These are phyloP conservation scores for Sussaba pulchella DNA, from an alignment of 2,888 invertebrate species.

Conservation along the genomic window DNA sequence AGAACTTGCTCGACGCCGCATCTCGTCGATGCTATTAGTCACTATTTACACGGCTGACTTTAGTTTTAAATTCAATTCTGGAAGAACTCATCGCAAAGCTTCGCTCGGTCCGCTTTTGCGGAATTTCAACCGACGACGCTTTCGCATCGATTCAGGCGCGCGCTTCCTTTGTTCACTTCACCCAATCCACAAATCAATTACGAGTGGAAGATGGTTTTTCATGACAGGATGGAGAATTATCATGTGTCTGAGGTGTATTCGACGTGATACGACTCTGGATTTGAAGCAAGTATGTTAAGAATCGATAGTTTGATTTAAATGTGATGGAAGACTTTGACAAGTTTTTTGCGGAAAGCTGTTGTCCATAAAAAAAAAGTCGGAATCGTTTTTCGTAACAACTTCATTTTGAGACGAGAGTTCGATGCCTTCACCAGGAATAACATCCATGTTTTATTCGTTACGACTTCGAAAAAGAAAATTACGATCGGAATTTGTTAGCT, in stretches of 20 bases:
- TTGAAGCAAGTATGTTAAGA: not conserved
- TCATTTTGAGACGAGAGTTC: too few relatives aligned
- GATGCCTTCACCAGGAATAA: too few relatives aligned
- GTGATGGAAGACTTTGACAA: too few relatives aligned
- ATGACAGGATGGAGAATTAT: constrained; percentile 1
- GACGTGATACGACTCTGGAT: not conserved
- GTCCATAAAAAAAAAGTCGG: too few relatives aligned
- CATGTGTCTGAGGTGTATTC: not conserved
- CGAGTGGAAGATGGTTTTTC: not conserved
- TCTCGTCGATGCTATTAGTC: constrained; percentile 58
- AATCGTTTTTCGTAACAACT: too few relatives aligned
- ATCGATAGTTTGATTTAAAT: not conserved
- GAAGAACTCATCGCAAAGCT: constrained; percentile 7
- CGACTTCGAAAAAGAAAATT: too few relatives aligned
- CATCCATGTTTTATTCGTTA: too few relatives aligned
- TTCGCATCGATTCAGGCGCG: constrained; percentile 41
- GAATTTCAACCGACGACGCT: constrained; percentile 43
- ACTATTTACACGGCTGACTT: constrained; percentile 58
- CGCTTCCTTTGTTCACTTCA: not conserved
- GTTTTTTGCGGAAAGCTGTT: too few relatives aligned
- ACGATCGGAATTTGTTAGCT: too few relatives aligned
- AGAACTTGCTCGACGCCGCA: not conserved
- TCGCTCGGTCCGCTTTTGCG: constrained; percentile 35
- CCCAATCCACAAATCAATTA: constrained; percentile 45
- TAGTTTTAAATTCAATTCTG: constrained; percentile 55